Evolutionary conservation across 2,888 invertebrate genomes (phyloP), one percentile per base, ranked within the genome.

Genomic region (Folsomia manolachei): DNA sequence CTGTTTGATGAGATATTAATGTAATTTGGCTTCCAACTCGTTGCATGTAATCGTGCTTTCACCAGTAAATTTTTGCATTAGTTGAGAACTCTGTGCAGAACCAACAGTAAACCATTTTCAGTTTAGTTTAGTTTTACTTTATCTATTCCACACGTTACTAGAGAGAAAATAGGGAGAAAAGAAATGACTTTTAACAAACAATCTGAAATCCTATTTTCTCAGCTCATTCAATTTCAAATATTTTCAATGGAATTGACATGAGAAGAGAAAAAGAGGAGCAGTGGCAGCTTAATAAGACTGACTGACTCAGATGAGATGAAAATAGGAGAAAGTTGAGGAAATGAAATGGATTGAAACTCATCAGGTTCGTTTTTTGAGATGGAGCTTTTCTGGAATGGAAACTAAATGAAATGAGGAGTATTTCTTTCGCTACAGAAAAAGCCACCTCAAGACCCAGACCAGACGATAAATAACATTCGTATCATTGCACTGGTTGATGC

Each of bases 161-260:
- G 14, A 39, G 39, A 39, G 39, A 39, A 39, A 39, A 14, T 39
- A 39, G 39, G 39, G 14, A 39, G 14, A 14, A 9, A 61, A 23
- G 64, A 64, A 69, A 72, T 72, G 63, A 72, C 67, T 63, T 72
- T 72, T 63, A 72, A 62, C 72, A 72, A 72, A 72, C 72, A 72
- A 72, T 69, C 72, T 69, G 26, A 53, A 69, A 64, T 64, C 63
- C 56, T 68, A 71, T 71, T 71, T 71, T 24, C 66, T 66, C 66
- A 52, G 23, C 66, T 66, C 52, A 66, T 52, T 53, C 66, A 21
- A 66, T 66, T 39, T 51, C 39, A 23, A n/a, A n/a, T n/a, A n/a
- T n/a, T n/a, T n/a, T n/a, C 39, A 39, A 39, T 39, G 39, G 39
- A 39, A 39, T 39, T n/a, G n/a, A n/a, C n/a, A n/a, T n/a, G n/a